Percentiles rank a stretch among this genome's conserved stretches.
Conservation (phyloP, 1,140 invertebrate species). For the Vanessa atalanta region DNA sequence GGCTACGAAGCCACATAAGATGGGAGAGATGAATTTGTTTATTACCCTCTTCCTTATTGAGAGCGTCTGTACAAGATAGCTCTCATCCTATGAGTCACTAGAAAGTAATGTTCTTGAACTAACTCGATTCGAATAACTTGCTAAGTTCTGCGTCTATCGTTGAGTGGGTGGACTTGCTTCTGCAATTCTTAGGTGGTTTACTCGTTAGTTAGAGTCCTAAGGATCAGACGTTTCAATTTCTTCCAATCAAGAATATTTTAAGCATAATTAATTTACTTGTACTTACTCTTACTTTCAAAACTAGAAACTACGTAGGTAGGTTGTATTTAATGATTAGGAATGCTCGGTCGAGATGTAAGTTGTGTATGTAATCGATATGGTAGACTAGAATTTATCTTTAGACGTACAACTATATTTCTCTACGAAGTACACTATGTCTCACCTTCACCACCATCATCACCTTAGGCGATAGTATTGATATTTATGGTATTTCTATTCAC, state of each 20-base stretch:
- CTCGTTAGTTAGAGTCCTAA: slow-evolving; percentile 9
- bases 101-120: slow-evolving; percentile 76
- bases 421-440: no score
- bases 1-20: slow-evolving; percentile 75
- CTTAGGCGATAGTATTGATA: background rate
- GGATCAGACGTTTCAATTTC: background rate
- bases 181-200: slow-evolving; percentile 35
- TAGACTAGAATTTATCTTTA: background rate
- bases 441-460: background rate
- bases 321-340: background rate
- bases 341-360: background rate
- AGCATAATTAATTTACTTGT: background rate
- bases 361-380: background rate
- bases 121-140: slow-evolving; percentile 67
- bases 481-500: slow-evolving; percentile 1
- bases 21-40: slow-evolving; percentile 80
- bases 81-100: slow-evolving; percentile 80
- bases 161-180: slow-evolving; percentile 65
- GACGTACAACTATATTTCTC: background rate
- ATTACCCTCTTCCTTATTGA: slow-evolving; percentile 81
- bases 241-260: background rate
- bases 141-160: slow-evolving; percentile 46
- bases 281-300: background rate
- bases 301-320: background rate
- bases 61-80: slow-evolving; percentile 78